Conservation (phyloP, 1,140 invertebrate genomes). For the Reticulitermes speratus region DNA sequence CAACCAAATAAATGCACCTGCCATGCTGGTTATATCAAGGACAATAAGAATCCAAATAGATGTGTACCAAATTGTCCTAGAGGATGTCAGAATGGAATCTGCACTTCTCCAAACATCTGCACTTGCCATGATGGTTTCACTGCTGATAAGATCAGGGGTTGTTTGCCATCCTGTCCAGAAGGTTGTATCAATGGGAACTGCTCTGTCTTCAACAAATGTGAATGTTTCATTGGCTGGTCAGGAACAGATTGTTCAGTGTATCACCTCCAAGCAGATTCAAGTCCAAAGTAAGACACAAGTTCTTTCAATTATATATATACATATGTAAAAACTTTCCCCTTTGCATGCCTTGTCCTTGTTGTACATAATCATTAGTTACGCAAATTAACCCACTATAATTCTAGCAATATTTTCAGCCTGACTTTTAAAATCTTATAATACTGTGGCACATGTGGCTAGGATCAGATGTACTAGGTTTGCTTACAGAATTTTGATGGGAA, state of each 20-base stretch:
- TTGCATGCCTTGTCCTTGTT: too few relatives aligned
- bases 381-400: too few relatives aligned
- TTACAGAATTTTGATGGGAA: too few relatives aligned
- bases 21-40: background rate
- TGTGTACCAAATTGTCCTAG: constrained; percentile 14
- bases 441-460: too few relatives aligned
- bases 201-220: constrained; percentile 54
- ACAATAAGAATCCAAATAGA: background rate
- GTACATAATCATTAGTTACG: too few relatives aligned
- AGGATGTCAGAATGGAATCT: constrained; percentile 1
- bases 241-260: constrained; percentile 26
- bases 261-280: background rate
- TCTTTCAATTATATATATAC: background rate
- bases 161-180: constrained; percentile 58
- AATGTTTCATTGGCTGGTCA: constrained; percentile 44
- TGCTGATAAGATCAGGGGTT: constrained; percentile 41
- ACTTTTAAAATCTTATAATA: too few relatives aligned
- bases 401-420: too few relatives aligned
- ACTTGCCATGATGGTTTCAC: constrained; percentile 22
- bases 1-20: constrained; percentile 20
- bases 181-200: constrained; percentile 60
- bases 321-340: too few relatives aligned
- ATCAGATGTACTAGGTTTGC: too few relatives aligned
- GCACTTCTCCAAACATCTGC: constrained; percentile 5
- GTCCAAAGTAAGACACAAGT: background rate